Evolutionary conservation across 2,888 invertebrate genomes (phyloP).

Genomic region (Selenia dentaria): DNA sequence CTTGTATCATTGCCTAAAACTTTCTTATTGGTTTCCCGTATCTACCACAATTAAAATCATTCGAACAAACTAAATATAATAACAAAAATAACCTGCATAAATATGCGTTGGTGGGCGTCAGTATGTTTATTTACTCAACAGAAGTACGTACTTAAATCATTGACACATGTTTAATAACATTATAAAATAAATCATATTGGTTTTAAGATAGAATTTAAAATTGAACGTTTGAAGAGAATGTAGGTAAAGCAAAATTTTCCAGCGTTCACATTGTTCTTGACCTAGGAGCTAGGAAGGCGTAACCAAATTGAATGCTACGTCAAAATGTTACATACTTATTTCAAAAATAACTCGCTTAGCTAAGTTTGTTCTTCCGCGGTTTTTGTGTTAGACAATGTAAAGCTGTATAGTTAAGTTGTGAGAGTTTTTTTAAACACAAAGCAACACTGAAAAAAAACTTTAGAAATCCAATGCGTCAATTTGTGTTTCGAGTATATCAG

Average conservation of each 20-base stretch:
- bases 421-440: too few species aligned
- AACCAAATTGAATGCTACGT: constrained; percentile 7
- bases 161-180: constrained; percentile 35
- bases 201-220: constrained; percentile 34
- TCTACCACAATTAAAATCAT: constrained; percentile 12
- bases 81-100: constrained; percentile 35
- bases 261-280: constrained; percentile 46
- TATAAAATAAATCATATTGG: constrained; percentile 30
- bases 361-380: background rate
- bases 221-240: constrained; percentile 20
- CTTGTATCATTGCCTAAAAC: too few species aligned
- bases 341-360: background rate
- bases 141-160: constrained; percentile 37
- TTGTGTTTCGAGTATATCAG: too few species aligned
- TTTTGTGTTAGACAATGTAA: too few species aligned
- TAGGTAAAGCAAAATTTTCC: constrained; percentile 42
- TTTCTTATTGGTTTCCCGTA: too few species aligned
- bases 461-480: too few species aligned
- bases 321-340: background rate
- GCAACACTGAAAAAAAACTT: too few species aligned
- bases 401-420: too few species aligned
- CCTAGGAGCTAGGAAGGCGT: constrained; percentile 43
- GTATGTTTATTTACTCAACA: constrained; percentile 46
- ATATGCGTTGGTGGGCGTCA: constrained; percentile 37
- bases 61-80: constrained; percentile 22